phyloP scores from a whole-genome alignment of 2,888 invertebrate genomes.

The Agonum fuliginosum region DNA sequence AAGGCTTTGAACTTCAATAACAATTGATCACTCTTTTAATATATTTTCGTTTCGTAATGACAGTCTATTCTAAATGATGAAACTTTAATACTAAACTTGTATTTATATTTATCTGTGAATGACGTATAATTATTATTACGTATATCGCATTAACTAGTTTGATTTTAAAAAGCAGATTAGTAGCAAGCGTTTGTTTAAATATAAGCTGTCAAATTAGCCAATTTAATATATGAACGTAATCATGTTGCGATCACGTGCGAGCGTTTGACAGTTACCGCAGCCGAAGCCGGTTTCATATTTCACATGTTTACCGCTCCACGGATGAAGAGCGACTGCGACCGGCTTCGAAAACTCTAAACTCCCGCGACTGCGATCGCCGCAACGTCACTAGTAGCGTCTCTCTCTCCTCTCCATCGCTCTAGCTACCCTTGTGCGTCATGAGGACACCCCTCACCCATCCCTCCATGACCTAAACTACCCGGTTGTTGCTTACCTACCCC shows the following conservation, averaged over 20 bases:
- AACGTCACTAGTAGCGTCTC: background rate
- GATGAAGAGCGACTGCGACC: constrained; percentile 28
- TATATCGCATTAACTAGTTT: constrained; percentile 34
- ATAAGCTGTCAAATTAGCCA: too few relatives aligned
- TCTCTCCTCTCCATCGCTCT: constrained; percentile 8
- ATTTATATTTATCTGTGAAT: constrained; percentile 37
- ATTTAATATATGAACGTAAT: constrained; percentile 14
- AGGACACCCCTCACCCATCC: too few relatives aligned
- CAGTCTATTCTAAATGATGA: constrained; percentile 1
- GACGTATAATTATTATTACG: constrained; percentile 1
- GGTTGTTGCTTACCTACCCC: constrained; percentile 47
- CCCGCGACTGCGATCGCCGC: constrained; percentile 28
- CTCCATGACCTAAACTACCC: background rate
- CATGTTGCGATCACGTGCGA: constrained; percentile 35
- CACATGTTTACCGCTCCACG: constrained; percentile 43
- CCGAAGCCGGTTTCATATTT: constrained; percentile 23
- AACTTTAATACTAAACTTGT: background rate
- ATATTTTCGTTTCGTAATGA: too few relatives aligned
- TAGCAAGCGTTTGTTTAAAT: background rate
- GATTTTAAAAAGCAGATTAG: background rate
- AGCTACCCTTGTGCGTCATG: constrained; percentile 30
- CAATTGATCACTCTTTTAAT: too few relatives aligned
- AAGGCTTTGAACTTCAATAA: constrained; percentile 16
- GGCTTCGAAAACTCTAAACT: constrained; percentile 6
- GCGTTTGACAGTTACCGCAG: constrained; percentile 17